Conservation (phyloP, 30 jellyfish, hydroid and myxozoan species). For the Nemopilema nomurai region DNA sequence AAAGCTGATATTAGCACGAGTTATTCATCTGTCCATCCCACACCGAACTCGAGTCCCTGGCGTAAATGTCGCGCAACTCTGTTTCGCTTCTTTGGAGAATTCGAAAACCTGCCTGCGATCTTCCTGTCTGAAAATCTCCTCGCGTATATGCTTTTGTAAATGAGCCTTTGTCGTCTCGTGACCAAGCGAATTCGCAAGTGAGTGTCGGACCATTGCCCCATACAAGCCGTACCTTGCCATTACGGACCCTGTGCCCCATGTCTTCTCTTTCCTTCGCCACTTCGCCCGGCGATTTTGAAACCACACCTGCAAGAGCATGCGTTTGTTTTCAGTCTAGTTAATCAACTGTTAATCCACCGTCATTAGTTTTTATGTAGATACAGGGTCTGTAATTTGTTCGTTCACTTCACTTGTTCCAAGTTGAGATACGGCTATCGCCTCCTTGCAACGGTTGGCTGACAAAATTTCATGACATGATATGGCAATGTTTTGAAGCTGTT, state of each 20-base stretch:
- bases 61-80: background rate
- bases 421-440: no score
- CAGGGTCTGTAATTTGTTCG: background rate
- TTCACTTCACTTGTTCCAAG: background rate
- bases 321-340: background rate
- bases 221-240: slow-evolving; percentile 97
- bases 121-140: slow-evolving; percentile 1
- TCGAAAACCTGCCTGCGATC: slow-evolving; percentile 29
- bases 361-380: background rate
- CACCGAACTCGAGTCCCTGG: background rate
- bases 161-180: slow-evolving; percentile 31
- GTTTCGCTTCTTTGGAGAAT: background rate
- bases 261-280: slow-evolving; percentile 97
- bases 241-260: slow-evolving; percentile 97
- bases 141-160: slow-evolving; percentile 13
- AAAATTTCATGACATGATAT: no score
- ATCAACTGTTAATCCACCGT: no score
- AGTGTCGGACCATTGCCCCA: slow-evolving; percentile 98
- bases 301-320: slow-evolving; percentile 76
- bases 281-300: slow-evolving; percentile 98
- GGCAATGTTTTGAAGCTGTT: no score
- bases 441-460: no score
- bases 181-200: slow-evolving; percentile 64
- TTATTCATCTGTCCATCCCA: slow-evolving; percentile 6
- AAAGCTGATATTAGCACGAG: background rate